Conservation (phyloP, 2,888 invertebrate species). For the Thymelicus lineola region DNA sequence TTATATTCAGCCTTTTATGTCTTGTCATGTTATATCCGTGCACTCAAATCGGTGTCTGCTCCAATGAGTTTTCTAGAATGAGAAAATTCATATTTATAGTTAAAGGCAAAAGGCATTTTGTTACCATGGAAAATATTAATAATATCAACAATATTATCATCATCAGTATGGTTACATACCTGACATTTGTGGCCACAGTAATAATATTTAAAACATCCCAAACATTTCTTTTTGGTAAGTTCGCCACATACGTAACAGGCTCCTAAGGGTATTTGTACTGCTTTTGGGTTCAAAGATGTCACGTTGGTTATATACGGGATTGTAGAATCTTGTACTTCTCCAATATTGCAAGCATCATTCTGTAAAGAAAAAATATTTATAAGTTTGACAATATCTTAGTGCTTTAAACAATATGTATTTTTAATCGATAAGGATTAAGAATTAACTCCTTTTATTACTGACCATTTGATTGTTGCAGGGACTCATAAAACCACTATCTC, state of each 20-base stretch:
- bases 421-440: too few species aligned
- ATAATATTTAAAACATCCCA: conserved; percentile 49
- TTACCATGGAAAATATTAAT: too few species aligned
- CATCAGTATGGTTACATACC: conserved; percentile 49
- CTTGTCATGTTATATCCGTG: too few species aligned
- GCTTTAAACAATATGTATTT: too few species aligned
- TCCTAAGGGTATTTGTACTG: conserved; percentile 38
- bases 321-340: neutral
- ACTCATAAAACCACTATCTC: conserved; percentile 56
- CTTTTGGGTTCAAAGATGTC: conserved; percentile 21
- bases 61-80: too few species aligned
- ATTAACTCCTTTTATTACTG: conserved; percentile 6
- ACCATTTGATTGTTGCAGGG: conserved; percentile 45
- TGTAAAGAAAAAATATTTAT: neutral
- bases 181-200: conserved; percentile 59
- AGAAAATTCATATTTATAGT: too few species aligned
- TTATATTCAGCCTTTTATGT: too few species aligned
- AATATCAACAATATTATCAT: too few species aligned
- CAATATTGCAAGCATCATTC: neutral
- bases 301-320: conserved; percentile 51
- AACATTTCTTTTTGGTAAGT: conserved; percentile 47
- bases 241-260: conserved; percentile 54
- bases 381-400: neutral
- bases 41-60: too few species aligned
- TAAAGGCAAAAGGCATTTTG: too few species aligned